Conservation (phyloP, 2,797 vertebrate genomes). For the Notamacropus eugenii region DNA sequence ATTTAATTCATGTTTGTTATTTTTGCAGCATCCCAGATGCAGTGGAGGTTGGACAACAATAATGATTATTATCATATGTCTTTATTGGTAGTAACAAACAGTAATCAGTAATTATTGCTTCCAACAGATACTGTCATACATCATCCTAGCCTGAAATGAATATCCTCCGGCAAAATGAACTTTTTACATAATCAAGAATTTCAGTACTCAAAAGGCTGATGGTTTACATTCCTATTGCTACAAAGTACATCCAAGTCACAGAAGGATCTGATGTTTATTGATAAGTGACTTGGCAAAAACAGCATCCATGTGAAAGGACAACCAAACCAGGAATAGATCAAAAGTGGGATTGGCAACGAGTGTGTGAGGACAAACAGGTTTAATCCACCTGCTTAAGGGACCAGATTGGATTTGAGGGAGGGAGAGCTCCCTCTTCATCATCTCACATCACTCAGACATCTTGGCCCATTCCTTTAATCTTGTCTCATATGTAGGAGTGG, state of each 20-base stretch:
- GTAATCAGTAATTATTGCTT: slow-evolving; percentile 34
- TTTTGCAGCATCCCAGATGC: slow-evolving; percentile 27
- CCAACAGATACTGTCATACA: background rate
- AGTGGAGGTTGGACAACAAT: background rate
- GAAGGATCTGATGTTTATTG: background rate
- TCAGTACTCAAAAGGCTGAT: background rate
- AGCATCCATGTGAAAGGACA: background rate
- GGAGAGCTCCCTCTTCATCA: background rate
- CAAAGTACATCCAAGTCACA: background rate
- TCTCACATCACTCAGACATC: background rate
- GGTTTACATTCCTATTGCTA: background rate
- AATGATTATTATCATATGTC: background rate
- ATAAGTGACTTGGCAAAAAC: background rate
- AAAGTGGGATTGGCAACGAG: background rate
- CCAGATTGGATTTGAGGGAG: background rate
- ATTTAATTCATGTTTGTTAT: slow-evolving; percentile 1
- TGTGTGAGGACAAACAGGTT: background rate
- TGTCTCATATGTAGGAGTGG: background rate
- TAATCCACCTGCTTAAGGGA: background rate
- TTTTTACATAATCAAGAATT: background rate
- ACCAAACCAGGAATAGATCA: background rate
- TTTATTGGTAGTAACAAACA: slow-evolving; percentile 26
- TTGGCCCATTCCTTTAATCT: background rate
- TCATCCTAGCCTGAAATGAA: background rate
- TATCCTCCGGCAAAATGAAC: slow-evolving; percentile 1